Evolutionary conservation across 2,888 invertebrate species (phyloP), one percentile per base, ranked within the genome.

Genomic region (Andrena fulva): DNA sequence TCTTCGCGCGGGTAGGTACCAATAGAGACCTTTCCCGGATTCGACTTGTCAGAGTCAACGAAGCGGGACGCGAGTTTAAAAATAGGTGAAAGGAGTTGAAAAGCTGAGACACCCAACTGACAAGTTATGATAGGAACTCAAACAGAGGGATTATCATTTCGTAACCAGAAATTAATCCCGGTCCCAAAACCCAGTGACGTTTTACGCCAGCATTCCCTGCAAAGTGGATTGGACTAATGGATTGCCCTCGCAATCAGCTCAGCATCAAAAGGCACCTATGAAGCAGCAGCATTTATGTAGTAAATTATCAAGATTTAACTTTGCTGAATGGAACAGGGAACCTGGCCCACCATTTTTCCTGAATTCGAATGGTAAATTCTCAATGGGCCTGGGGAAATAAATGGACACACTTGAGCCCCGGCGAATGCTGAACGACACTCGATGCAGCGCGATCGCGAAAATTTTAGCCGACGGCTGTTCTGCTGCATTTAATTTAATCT

Each of bases 391-490:
- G 4, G 8, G 3, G 6, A 60, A 62, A 62, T 31, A 31, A 62
- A n/a, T 20, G 33, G 31, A 3, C 8, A 33, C 33, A 31, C 27
- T 20, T n/a, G 16, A 29, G 7, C 5, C 20, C 2, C n/a, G 27
- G 20, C 5, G 5, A 35, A 27, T 33, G n/a, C 7, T 5, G 54
- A 64, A 20, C 4, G 48, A 35, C 1, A 24, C 6, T 60, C 29
- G 16, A 16, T 35, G n/a, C 16, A n/a, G 12, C 2, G 12, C 10
- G 50, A 66, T 52, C 50, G 29, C 60, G 33, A 68, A 64, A 52
- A 52, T 50, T 31, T 60, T 3, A 27, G 50, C 68, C 77, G 77
- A 66, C 77, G 72, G 72, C 62, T 29, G 27, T 33, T 33, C 24
- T 24, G 35, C 6, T 10, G 42, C 4, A 1, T 52, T 60, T 20